Percentiles rank a stretch among this genome's conserved stretches.
These are phyloP conservation scores for Lasioglossum vierecki DNA, from an alignment of 2,888 invertebrate genomes.

Conservation along the genomic window DNA sequence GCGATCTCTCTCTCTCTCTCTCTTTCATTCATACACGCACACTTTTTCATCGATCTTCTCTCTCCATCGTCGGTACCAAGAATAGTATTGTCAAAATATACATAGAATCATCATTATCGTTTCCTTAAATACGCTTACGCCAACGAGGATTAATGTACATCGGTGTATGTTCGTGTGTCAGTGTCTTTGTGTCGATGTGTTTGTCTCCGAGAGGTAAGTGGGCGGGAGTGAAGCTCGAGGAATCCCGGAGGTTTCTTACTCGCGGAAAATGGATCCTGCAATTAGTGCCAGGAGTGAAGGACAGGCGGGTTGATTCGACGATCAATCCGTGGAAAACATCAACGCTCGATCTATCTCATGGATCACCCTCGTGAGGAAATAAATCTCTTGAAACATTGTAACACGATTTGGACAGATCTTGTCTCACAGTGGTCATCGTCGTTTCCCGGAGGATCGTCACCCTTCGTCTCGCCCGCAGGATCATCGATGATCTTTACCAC, in stretches of 20 bases:
- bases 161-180: slow-evolving; percentile 42
- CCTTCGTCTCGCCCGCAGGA: slow-evolving; percentile 37
- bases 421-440: slow-evolving; percentile 30
- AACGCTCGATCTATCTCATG: slow-evolving; percentile 35
- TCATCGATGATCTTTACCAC: slow-evolving; percentile 33
- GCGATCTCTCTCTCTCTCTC: slow-evolving; percentile 58
- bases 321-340: slow-evolving; percentile 31
- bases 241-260: slow-evolving; percentile 44
- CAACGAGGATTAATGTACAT: slow-evolving; percentile 76
- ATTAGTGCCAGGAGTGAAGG: slow-evolving; percentile 51
- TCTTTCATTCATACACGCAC: slow-evolving; percentile 47
- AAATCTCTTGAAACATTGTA: slow-evolving; percentile 63
- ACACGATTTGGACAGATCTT: slow-evolving; percentile 65
- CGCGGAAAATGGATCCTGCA: slow-evolving; percentile 67
- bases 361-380: slow-evolving; percentile 60
- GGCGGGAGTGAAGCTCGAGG: slow-evolving; percentile 58
- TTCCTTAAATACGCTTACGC: slow-evolving; percentile 65
- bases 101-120: slow-evolving; percentile 72
- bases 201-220: slow-evolving; percentile 70
- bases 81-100: slow-evolving; percentile 82
- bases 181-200: background rate
- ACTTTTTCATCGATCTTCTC: slow-evolving; percentile 60
- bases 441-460: slow-evolving; percentile 40
- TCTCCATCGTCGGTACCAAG: slow-evolving; percentile 70
- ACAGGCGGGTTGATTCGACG: slow-evolving; percentile 46